A percentile compares a stretch with the other conserved stretches of the same genome.
Conservation (phyloP, 2,888 invertebrate genomes). For the Agrypnus murinus region DNA sequence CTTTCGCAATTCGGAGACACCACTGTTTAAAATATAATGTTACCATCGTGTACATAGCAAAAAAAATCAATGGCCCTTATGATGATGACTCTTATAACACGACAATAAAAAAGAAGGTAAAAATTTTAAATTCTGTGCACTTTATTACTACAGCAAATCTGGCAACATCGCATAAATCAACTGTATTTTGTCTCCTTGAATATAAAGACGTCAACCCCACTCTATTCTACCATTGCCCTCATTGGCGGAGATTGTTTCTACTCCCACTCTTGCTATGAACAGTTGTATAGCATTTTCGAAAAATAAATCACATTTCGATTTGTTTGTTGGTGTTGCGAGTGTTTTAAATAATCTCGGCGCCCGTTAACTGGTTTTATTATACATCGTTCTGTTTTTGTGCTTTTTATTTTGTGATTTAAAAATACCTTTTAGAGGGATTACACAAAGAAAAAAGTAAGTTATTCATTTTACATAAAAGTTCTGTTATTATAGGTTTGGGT, state of each 20-base stretch:
- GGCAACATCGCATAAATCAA: too few species aligned
- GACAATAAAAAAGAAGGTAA: too few species aligned
- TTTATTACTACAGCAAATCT: too few species aligned
- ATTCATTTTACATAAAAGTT: neutral
- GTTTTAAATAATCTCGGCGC: conserved; percentile 13
- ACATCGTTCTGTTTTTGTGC: conserved; percentile 16
- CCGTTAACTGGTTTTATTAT: conserved; percentile 18
- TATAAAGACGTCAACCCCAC: conserved; percentile 21
- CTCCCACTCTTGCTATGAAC: conserved; percentile 53
- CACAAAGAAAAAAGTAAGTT: conserved; percentile 5
- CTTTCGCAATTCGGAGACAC: too few species aligned
- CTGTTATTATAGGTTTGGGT: neutral
- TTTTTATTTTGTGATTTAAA: conserved; percentile 29
- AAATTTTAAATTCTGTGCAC: too few species aligned
- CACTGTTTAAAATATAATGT: too few species aligned
- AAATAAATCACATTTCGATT: conserved; percentile 58
- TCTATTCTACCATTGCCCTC: neutral
- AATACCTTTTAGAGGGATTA: neutral
- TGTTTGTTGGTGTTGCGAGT: neutral
- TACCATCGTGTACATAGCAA: too few species aligned
- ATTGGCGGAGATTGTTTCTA: conserved; percentile 36
- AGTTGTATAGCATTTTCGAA: conserved; percentile 60
- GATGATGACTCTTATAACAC: too few species aligned
- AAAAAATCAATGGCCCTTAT: too few species aligned
- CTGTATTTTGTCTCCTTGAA: too few species aligned